A percentile compares a stretch with the other conserved stretches of the same genome.
Conservation (phyloP, 2,888 invertebrate genomes). For the Melikaiella ostensackeni region DNA sequence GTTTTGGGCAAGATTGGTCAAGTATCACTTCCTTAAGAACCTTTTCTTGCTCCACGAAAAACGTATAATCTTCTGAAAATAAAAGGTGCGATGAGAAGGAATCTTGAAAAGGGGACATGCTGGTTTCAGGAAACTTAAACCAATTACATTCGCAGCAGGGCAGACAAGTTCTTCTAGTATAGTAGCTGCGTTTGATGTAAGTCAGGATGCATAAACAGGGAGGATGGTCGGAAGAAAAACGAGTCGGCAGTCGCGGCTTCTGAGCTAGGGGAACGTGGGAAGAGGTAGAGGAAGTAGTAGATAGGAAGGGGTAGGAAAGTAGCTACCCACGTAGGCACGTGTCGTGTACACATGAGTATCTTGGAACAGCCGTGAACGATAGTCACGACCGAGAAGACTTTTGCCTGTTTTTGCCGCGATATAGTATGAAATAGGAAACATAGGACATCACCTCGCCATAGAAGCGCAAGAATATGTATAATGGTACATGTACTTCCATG, state of each 20-base stretch:
- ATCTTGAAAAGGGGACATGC: neutral
- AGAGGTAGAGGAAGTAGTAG: conserved; percentile 18
- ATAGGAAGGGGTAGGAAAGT: conserved; percentile 26
- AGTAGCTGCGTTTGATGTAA: neutral
- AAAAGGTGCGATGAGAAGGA: neutral
- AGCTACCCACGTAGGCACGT: conserved; percentile 33
- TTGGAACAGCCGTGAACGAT: conserved; percentile 33
- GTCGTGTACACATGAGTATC: conserved; percentile 37
- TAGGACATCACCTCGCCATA: conserved; percentile 23
- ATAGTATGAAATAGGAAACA: conserved; percentile 9
- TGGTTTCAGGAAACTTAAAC: no score
- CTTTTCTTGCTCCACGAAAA: no score
- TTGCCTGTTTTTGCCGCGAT: conserved; percentile 29
- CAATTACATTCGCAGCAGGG: neutral
- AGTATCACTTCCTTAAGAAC: no score
- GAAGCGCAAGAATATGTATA: conserved; percentile 11
- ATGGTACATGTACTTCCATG: neutral
- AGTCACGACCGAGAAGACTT: conserved; percentile 33
- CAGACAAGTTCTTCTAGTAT: neutral
- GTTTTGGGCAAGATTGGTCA: no score
- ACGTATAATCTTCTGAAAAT: neutral
- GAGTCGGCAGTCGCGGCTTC: neutral
- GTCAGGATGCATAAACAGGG: conserved; percentile 19
- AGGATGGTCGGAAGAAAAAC: conserved; percentile 27
- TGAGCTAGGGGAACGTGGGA: conserved; percentile 25